Conservation (phyloP, 2,888 invertebrate genomes). For the Ichneumoninae sp. region DNA sequence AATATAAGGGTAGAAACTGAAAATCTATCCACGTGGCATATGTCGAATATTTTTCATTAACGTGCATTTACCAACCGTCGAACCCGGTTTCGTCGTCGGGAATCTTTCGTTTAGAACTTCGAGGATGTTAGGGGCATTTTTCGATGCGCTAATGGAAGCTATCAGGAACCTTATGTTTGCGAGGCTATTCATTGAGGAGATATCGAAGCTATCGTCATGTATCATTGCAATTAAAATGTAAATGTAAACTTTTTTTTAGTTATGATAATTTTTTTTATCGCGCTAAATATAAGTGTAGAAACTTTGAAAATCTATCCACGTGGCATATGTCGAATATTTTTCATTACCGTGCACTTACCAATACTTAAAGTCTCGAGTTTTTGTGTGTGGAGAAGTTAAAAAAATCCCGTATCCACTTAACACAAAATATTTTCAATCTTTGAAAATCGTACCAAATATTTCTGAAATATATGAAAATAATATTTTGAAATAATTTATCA, state of each 20-base stretch:
- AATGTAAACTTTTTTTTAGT: conserved; percentile 9
- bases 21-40: too few relatives aligned
- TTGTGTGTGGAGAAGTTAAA: too few relatives aligned
- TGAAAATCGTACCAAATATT: too few relatives aligned
- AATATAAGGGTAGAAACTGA: background rate
- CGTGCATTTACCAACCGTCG: conserved; percentile 51
- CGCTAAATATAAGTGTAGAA: background rate
- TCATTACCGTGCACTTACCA: too few relatives aligned
- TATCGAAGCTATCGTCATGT: conserved; percentile 2
- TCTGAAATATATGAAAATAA: too few relatives aligned
- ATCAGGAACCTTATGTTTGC: conserved; percentile 77
- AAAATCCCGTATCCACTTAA: too few relatives aligned
- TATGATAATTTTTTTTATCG: conserved; percentile 6
- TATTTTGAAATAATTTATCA: too few relatives aligned
- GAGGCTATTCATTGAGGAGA: conserved; percentile 57
- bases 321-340: too few relatives aligned
- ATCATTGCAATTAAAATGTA: conserved; percentile 30
- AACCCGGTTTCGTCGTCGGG: conserved; percentile 77
- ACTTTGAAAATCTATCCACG: too few relatives aligned
- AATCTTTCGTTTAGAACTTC: conserved; percentile 64
- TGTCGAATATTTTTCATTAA: too few relatives aligned
- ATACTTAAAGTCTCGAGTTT: too few relatives aligned
- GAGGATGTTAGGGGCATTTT: conserved; percentile 68
- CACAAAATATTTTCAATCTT: too few relatives aligned
- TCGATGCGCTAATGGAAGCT: conserved; percentile 71